Conservation (phyloP, 1,140 invertebrate genomes). For the Gonatopus flavifemur region DNA sequence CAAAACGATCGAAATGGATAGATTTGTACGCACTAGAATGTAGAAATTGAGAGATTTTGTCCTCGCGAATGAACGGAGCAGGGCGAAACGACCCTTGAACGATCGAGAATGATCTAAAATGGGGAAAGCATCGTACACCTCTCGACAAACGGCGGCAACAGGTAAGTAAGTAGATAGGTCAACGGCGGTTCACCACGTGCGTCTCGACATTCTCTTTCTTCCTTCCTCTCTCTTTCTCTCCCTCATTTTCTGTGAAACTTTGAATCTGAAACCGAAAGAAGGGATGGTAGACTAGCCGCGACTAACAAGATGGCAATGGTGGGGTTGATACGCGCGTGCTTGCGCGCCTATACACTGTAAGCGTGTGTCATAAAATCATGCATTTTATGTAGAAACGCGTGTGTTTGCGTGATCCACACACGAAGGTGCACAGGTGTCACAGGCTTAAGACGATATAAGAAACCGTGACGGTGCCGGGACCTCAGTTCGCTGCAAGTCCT, state of each 20-base stretch:
- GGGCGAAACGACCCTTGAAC: neutral
- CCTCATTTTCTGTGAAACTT: neutral
- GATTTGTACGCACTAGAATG: too few species aligned
- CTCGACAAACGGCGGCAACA: neutral
- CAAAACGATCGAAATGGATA: too few species aligned
- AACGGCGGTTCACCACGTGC: neutral
- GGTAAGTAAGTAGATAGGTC: neutral
- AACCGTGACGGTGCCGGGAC: slow-evolving; percentile 5
- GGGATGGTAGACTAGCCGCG: neutral
- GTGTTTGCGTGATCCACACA: neutral
- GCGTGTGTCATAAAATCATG: neutral
- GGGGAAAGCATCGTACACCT: neutral
- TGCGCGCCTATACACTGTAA: neutral
- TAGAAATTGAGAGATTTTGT: too few species aligned
- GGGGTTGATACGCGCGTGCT: neutral
- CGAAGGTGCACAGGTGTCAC: slow-evolving; percentile 9
- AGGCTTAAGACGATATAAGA: slow-evolving; percentile 27
- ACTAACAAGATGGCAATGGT: neutral
- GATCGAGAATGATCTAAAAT: neutral
- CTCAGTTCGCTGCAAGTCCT: slow-evolving; percentile 26
- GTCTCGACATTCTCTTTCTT: too few species aligned
- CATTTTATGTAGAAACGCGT: neutral
- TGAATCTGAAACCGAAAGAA: neutral
- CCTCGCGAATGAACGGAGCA: too few species aligned
- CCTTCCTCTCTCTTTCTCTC: too few species aligned